These are phyloP conservation scores for Allolobophora icterica DNA, from an alignment of 2,888 invertebrate species.

Conservation along the genomic window DNA sequence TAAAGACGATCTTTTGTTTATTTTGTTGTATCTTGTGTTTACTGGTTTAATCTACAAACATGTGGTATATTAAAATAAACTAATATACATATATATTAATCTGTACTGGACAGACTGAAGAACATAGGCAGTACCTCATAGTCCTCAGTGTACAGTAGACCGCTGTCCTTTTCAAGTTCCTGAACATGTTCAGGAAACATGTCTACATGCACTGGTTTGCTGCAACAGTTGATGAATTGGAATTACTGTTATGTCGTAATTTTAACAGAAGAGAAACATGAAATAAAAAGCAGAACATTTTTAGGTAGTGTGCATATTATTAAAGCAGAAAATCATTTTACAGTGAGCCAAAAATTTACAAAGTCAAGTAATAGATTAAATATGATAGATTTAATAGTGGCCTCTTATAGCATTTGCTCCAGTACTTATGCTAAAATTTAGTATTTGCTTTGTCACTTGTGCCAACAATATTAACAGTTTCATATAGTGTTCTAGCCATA, in stretches of 20 bases:
- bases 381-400: neutral
- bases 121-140: constrained; percentile 78
- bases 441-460: neutral
- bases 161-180: constrained; percentile 95
- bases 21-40: neutral
- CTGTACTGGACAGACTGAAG: neutral
- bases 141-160: constrained; percentile 96
- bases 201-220: constrained; percentile 77
- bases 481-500: neutral
- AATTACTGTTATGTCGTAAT: neutral
- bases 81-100: no score
- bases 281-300: no score
- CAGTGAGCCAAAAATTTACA: neutral
- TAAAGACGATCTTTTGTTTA: neutral
- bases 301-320: no score
- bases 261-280: neutral
- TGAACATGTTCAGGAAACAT: constrained; percentile 92
- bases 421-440: no score
- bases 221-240: neutral
- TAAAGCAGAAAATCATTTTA: neutral
- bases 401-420: neutral
- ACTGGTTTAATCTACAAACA: neutral
- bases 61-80: no score
- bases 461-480: constrained; percentile 6
- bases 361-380: no score